Base-by-base conservation (phyloP, 2,888 invertebrate genomes). In the Mesorhabditis spiculigera region DNA sequence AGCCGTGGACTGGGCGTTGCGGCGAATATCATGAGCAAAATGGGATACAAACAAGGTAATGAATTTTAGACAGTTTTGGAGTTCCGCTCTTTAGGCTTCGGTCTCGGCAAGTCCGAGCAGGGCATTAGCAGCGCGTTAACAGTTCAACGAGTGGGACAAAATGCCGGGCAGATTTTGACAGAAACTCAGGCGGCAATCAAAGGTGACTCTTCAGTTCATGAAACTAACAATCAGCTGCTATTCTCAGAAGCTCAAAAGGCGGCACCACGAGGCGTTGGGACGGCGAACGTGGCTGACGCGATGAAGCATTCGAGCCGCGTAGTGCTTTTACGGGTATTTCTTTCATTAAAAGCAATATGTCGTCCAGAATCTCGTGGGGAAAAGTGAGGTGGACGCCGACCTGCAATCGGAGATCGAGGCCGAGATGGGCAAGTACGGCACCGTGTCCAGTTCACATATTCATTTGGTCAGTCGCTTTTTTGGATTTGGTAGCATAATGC, bases 11-110 rank as follows among this genome's bases (percentile, higher is more conserved):
- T 84, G 13, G 93, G 94, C 4, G 92, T 97, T 6, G 98, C 97
- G 50, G 95, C 96, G 0, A 95, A 95, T 89, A 98, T 98, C 83
- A 98, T 98, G 98, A 95, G 96, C 0, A 95, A 94, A 88, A 96
- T 96, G 89, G 98, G 98, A 5, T 98, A 95, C 86, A 94, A 93
- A 89, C 95, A 96, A 89, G 98, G 98, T 1, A 94, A 95, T 89
- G 97, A 97, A 4, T 89, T 97, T 16, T 3, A 61, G 4, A 28
- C 42, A 28, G 13, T 3, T 67, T 4, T 50, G 42, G 4, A 44
- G 4, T 43, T 45, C 4, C 43, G 44, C 41, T 13, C 13, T 28
- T 66, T 43, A 64, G n/a, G 10, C 45, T 10, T 45, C 66, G 0
- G 42, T 67, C 63, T 58, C 67, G 76, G 76, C 63, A 71, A 71